Conservation (phyloP, 2,113 vertebrate species). For the Pipra filicauda region DNA sequence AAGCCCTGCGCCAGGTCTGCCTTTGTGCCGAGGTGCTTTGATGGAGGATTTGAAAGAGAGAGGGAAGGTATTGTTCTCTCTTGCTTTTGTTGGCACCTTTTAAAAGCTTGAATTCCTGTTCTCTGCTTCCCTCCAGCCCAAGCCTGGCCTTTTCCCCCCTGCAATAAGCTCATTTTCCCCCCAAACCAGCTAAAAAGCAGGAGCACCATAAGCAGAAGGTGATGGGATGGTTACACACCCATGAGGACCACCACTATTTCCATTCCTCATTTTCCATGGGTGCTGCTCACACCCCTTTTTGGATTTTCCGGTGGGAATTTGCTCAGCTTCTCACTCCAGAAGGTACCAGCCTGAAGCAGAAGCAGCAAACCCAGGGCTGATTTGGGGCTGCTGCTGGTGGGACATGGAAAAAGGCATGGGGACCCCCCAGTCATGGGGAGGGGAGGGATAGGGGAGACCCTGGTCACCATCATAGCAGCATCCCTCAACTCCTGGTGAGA, state of each 20-base stretch:
- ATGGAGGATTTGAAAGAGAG: background rate
- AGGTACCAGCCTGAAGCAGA: background rate
- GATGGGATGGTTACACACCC: background rate
- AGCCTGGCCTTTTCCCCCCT: rapidly evolving
- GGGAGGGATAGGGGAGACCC: background rate
- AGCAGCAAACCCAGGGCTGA: background rate
- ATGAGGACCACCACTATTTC: rapidly evolving
- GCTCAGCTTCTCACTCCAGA: background rate
- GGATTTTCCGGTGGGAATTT: background rate
- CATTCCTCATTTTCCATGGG: rapidly evolving
- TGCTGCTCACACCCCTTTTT: background rate
- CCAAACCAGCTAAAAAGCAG: background rate
- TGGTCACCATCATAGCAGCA: rapidly evolving
- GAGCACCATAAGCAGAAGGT: background rate
- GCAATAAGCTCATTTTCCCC: background rate
- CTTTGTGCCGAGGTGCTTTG: background rate
- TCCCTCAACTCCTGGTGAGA: rapidly evolving
- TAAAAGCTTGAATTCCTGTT: background rate
- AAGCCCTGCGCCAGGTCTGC: background rate
- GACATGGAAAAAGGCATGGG: rapidly evolving
- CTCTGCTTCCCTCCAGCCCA: background rate
- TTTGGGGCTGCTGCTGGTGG: background rate
- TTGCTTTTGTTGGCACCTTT: background rate
- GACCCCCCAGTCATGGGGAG: rapidly evolving
- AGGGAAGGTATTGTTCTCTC: background rate